Percentiles rank a stretch among this genome's conserved stretches.
phyloP scores from a whole-genome alignment of 2,797 vertebrate species.

The Threskiornis aethiopicus region DNA sequence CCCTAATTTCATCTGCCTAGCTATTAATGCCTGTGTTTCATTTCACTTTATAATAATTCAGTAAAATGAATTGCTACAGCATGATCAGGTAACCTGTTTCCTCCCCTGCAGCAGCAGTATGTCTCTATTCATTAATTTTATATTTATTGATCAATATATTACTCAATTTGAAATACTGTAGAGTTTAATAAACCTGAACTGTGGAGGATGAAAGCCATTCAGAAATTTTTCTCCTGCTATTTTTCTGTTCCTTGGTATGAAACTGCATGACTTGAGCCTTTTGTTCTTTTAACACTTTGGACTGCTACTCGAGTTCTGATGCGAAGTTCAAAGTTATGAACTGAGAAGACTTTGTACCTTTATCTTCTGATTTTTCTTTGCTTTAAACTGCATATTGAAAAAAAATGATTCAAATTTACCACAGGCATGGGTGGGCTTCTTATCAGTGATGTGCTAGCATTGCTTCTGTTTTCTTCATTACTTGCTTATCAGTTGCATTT shows the following conservation, averaged over 20 bases:
- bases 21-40: not conserved
- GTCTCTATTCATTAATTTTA: not conserved
- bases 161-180: not conserved
- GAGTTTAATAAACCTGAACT: not conserved
- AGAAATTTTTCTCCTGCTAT: not conserved
- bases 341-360: not conserved
- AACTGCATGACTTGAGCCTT: not conserved
- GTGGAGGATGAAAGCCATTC: not conserved
- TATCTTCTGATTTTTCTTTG: not conserved
- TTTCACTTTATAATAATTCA: not conserved
- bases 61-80: not conserved
- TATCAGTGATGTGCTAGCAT: not conserved
- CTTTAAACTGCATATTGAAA: not conserved
- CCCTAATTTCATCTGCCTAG: not conserved
- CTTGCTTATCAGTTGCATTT: not conserved
- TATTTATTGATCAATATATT: not conserved
- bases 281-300: not conserved
- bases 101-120: not conserved
- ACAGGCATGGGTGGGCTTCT: not conserved
- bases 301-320: not conserved
- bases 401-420: not conserved
- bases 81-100: not conserved
- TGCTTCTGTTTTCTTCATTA: not conserved
- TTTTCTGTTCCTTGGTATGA: not conserved
- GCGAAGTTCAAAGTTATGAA: not conserved